Evolutionary conservation across 2,888 invertebrate species (phyloP), one percentile per base, ranked within the genome.

Genomic region (Frankliniella fusca): DNA sequence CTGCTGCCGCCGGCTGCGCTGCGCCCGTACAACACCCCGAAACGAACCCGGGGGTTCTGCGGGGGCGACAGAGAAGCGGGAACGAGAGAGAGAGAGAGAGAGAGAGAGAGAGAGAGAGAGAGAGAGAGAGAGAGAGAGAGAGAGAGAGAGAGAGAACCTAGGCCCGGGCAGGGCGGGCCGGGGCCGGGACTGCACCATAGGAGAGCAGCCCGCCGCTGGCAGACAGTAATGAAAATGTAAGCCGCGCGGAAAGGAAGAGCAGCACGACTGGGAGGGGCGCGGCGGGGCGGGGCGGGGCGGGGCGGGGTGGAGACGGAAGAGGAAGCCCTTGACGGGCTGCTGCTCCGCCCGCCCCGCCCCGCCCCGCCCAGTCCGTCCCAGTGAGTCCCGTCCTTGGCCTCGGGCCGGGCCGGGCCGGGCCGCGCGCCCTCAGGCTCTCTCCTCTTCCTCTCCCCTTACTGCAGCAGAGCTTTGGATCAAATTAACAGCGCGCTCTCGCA

Each of bases 401-500:
- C 38, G 38, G 38, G 38, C 38, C 38, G n/a, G n/a, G n/a, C n/a
- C n/a, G n/a, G n/a, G n/a, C n/a, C n/a, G n/a, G n/a, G n/a, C n/a
- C n/a, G n/a, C n/a, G 38, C 38, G 38, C 38, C 38, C 38, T 5
- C 3, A 38, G 38, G 38, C 61, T 61, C 61, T 61, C 11, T 27
- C 70, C 70, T 76, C 27, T 23, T 76, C 23, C 27, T 9, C 70
- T 38, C 3, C 38, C 38, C 38, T 38, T 38, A 38, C 38, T 27
- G 27, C 70, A 27, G 70, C 70, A 76, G 27, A 27, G 70, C 70
- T 76, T 76, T 76, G 70, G 70, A 76, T 76, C 27, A 76, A 76
- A 76, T 76, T 76, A 76, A 76, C 70, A 76, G 23, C 8, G 70
- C 70, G 2, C 61, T 54, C 54, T 20, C 20, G 15, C 18, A 15